Percentiles rank a stretch among this genome's conserved stretches.
phyloP scores from a whole-genome alignment of 2,888 invertebrate genomes.

The Ischnura elegans region DNA sequence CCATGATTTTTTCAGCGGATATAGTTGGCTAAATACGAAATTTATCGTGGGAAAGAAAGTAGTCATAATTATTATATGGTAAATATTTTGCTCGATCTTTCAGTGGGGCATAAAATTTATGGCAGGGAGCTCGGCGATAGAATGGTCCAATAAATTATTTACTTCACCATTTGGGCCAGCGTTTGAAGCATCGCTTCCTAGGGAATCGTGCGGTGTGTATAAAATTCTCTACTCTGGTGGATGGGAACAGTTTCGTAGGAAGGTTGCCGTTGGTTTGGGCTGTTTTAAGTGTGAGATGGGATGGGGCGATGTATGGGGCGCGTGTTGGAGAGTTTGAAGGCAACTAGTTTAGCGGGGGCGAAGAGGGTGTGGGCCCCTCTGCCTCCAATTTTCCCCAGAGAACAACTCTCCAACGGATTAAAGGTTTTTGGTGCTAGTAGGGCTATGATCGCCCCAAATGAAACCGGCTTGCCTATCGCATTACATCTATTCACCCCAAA shows the following conservation, averaged over 20 bases:
- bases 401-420: slow-evolving; percentile 46
- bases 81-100: background rate
- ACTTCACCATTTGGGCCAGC: background rate
- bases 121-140: background rate
- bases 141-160: background rate
- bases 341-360: background rate
- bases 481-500: background rate
- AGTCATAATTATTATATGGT: background rate
- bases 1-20: too few species aligned
- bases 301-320: background rate
- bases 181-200: background rate
- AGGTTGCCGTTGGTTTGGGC: background rate
- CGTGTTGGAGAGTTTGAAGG: background rate
- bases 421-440: slow-evolving; percentile 4
- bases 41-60: background rate
- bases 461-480: background rate
- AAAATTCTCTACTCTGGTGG: background rate
- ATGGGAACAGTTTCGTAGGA: background rate
- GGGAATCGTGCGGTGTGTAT: background rate
- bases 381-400: slow-evolving; percentile 8
- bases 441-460: slow-evolving; percentile 10
- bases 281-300: too few species aligned
- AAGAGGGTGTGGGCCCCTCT: background rate
- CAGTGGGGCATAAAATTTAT: background rate
- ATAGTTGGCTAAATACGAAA: background rate